phyloP scores from a whole-genome alignment of 2,113 vertebrate species.

The Ceyx melanurus region DNA sequence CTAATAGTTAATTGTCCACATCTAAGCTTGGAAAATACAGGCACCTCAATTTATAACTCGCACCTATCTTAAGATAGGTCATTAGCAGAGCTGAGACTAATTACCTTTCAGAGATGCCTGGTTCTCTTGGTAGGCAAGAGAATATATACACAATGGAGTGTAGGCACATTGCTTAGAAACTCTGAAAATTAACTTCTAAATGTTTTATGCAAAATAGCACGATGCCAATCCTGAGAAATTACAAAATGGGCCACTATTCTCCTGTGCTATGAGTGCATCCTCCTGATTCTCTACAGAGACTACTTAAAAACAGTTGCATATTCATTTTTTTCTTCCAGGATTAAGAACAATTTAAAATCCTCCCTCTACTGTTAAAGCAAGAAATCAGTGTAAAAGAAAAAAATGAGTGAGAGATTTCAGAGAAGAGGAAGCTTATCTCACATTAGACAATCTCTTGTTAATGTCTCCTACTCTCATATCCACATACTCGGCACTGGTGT shows the following conservation, averaged over 20 bases:
- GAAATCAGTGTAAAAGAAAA: background rate
- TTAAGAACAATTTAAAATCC: background rate
- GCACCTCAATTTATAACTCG: background rate
- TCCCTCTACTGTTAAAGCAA: background rate
- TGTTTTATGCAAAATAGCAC: background rate
- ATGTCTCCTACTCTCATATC: background rate
- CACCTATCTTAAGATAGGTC: background rate
- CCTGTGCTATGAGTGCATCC: background rate
- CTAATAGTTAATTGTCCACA: background rate
- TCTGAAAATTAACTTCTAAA: background rate
- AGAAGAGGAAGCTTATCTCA: background rate
- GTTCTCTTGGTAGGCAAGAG: background rate
- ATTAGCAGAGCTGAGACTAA: background rate
- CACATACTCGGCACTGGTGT: background rate
- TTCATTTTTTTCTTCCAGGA: background rate
- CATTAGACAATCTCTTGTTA: background rate
- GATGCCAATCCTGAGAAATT: background rate
- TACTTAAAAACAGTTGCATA: background rate
- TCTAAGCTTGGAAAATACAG: background rate
- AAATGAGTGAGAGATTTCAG: background rate
- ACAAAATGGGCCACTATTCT: background rate
- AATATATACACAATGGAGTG: background rate
- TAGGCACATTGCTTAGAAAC: background rate
- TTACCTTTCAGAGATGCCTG: background rate
- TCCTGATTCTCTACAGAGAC: background rate